Conservation (phyloP, 2,113 vertebrate species). For the Carassius carassius region DNA sequence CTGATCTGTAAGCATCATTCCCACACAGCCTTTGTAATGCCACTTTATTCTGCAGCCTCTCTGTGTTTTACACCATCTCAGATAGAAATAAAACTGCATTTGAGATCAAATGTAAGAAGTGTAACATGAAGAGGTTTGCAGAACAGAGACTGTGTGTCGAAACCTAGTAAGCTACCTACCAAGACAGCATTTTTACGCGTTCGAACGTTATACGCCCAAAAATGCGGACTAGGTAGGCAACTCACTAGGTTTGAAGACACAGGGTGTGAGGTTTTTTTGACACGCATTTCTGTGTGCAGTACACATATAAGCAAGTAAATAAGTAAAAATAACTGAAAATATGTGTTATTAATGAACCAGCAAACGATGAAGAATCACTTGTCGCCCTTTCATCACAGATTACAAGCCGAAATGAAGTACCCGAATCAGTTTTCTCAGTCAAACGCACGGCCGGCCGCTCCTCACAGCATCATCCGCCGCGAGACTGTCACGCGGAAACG, state of each 20-base stretch:
- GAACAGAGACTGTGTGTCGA: not conserved
- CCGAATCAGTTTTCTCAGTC: not conserved
- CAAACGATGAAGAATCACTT: not conserved
- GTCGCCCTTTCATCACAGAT: not conserved
- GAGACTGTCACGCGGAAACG: not conserved
- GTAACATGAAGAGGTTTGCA: not conserved
- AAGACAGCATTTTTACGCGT: slow-evolving; percentile 4
- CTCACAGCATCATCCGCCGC: slow-evolving; percentile 1
- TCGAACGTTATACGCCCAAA: slow-evolving; percentile 6
- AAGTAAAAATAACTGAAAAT: not conserved
- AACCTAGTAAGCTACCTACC: not conserved
- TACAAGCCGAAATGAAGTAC: slow-evolving; percentile 17
- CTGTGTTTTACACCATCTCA: slow-evolving; percentile 39
- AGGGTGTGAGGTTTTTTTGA: slow-evolving; percentile 4
- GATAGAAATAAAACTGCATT: not conserved
- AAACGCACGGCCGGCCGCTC: slow-evolving; percentile 22
- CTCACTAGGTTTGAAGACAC: not conserved
- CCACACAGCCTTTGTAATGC: slow-evolving; percentile 38
- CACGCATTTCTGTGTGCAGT: not conserved
- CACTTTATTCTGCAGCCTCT: slow-evolving; percentile 14
- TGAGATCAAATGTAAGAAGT: not conserved
- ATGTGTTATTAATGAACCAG: not conserved
- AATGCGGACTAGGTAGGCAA: slow-evolving; percentile 7
- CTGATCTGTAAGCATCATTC: slow-evolving; percentile 27
- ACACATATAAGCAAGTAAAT: not conserved